Evolutionary conservation across 2,113 vertebrate species (phyloP).

Genomic region (Leiothrix lutea): DNA sequence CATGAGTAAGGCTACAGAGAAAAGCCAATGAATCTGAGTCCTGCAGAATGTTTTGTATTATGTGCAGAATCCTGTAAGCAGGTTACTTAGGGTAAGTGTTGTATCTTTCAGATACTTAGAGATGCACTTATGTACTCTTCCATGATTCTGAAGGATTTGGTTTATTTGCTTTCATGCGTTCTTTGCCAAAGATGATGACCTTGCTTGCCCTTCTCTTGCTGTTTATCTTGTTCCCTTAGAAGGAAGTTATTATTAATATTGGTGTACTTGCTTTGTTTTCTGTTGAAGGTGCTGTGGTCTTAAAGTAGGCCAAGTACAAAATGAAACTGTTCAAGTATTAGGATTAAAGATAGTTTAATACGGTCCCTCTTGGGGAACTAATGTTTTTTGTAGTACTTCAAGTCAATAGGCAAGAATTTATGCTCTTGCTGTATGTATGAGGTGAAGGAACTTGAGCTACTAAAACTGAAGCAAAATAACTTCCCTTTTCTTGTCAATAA

Average conservation of each 20-base stretch:
- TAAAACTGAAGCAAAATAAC: neutral
- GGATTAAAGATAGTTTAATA: neutral
- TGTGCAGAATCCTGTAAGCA: neutral
- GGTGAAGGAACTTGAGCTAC: neutral
- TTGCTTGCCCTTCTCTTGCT: neutral
- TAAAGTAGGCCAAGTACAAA: neutral
- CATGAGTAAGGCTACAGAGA: neutral
- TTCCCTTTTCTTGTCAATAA: neutral
- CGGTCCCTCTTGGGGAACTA: neutral
- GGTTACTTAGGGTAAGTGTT: neutral
- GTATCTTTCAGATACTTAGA: neutral
- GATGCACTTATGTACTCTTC: neutral
- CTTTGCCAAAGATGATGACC: neutral
- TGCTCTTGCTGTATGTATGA: neutral
- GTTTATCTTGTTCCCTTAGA: neutral
- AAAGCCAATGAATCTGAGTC: neutral
- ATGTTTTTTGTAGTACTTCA: neutral
- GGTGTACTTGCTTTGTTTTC: neutral
- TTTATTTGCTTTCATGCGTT: neutral
- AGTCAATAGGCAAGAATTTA: neutral
- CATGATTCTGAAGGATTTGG: accelerated
- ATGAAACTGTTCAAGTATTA: neutral
- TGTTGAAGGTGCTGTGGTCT: neutral
- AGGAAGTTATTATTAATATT: neutral
- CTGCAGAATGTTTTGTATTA: neutral